Evolutionary conservation across 2,888 invertebrate species (phyloP), one percentile per base, ranked within the genome.

Genomic region (Oscheius sp.): DNA sequence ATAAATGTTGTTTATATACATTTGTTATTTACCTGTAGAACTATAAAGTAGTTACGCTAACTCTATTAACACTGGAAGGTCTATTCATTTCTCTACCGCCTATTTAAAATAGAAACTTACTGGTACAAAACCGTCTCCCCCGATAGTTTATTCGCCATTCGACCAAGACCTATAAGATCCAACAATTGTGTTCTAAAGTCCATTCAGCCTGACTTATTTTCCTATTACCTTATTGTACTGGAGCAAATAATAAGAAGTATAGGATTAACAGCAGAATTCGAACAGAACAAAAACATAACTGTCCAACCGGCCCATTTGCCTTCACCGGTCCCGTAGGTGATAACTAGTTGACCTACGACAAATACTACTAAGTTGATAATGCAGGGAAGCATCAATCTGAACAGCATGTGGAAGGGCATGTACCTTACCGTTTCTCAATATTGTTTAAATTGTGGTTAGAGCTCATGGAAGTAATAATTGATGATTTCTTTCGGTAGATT

Each of bases 281-380:
- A 74, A 17, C 76, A 74, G 62, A 83, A 83, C 1, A 83, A 71
- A 3, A 83, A 63, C 74, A 83, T 75, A 5, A 78, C 76, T 8
- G 74, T 78, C 71, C 80, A 83, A 9, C 82, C 82, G n/a, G 83
- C 83, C 83, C 83, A 83, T 69, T 81, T 82, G 33, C 83, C 83
- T 62, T 82, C 82, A 17, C 83, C 83, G 0, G 83, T 83, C 24
- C 83, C 83, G n/a, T 82, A 76, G 17, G 83, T 83, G 28, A 83
- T 83, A 20, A 84, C 72, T 33, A 83, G 68, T 62, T 83, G 83
- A 8, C 83, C 83, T 26, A 83, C 71, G 22, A 83, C 79, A 69
- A 83, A 83, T 17, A 81, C 78, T 44, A 81, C 67, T 6, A 82
- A 71, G 68, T 83, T 83, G 72, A 81, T 80, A 49, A 83, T 73